A percentile compares a stretch with the other conserved stretches of the same genome.
These are phyloP conservation scores for Oreochromis tanganicae DNA, from an alignment of 2,113 vertebrate species.

Conservation along the genomic window DNA sequence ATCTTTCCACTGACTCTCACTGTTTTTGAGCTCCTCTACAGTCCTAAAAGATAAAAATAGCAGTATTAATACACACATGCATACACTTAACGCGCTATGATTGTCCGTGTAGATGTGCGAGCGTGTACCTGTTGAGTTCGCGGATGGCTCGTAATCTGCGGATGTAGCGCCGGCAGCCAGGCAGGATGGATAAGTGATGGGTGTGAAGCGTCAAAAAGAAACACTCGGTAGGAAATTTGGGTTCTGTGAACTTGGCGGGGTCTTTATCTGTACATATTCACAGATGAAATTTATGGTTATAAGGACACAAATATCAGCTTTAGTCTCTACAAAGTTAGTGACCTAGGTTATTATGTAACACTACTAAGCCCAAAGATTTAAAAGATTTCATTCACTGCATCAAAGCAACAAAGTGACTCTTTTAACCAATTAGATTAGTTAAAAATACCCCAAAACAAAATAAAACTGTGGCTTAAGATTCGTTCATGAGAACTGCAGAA, in stretches of 20 bases:
- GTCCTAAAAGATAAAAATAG: conserved; percentile 74
- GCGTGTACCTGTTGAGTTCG: conserved; percentile 87
- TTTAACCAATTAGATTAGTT: not conserved
- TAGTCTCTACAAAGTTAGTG: not conserved
- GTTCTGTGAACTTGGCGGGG: conserved; percentile 84
- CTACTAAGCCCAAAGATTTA: not conserved
- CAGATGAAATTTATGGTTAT: not conserved
- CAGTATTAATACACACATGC: not conserved
- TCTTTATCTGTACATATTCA: conserved; percentile 74
- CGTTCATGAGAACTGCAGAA: not conserved
- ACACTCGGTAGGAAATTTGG: conserved; percentile 96
- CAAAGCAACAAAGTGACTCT: not conserved
- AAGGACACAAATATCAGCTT: not conserved
- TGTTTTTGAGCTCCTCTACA: conserved; percentile 96
- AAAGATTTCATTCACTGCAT: not conserved
- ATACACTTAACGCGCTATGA: not conserved
- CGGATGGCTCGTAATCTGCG: conserved; percentile 92
- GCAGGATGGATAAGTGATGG: conserved; percentile 94
- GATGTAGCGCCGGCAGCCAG: conserved; percentile 93
- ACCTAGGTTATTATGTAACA: not conserved
- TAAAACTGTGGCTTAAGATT: not conserved
- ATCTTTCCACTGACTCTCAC: conserved; percentile 97
- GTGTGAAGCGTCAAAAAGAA: conserved; percentile 96
- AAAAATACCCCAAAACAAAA: not conserved
- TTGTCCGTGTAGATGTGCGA: not conserved